Base-by-base conservation (phyloP, 2,888 invertebrate genomes). In the Cryptocheilus praepositus region DNA sequence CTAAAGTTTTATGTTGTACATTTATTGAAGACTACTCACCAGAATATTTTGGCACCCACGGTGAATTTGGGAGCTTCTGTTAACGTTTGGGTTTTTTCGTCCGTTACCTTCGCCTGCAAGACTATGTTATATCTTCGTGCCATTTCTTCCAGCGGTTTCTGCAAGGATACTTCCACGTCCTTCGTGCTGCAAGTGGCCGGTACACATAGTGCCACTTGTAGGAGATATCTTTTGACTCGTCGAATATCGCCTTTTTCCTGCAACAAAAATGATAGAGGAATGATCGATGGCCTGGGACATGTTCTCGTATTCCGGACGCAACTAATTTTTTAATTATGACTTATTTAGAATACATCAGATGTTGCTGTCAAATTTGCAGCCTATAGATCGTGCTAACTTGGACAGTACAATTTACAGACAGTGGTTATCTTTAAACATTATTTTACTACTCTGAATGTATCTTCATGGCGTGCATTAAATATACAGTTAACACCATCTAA, bases 191-290 rank as follows among this genome's bases (percentile, higher is more conserved):
- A 93, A 0, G 90, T 89, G n/a, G 90, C 89, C 0, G 93, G 93
- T 25, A 93, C 90, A 79, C 93, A 93, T 21, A 93, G 80, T 1
- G 91, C 93, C 92, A 83, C 64, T 69, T 83, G 78, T 25, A 83
- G 21, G 13, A 57, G 51, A 60, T 84, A 82, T 25, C 84, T 75
- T 36, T 67, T 70, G 5, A 74, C 63, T 0, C 83, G 77, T 44
- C 83, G 68, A 28, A 77, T 78, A 61, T 85, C 85, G 13, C 83
- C 84, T 54, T 70, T 83, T 76, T 85, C 83, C 85, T 85, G 49
- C 13, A 22, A 53, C 54, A 56, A 18, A 5, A 21, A 22, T 5
- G n/a, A 21, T 53, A 21, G 16, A 21, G 5, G 25, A n/a, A 53
- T 19, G n/a, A 21, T 16, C 7, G 45, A 45, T 45, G 25, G 2